Percentiles rank a stretch among this genome's conserved stretches.
Evolutionary conservation across 2,797 vertebrate genomes (phyloP).

Genomic region (Sebastes hubbsi): DNA sequence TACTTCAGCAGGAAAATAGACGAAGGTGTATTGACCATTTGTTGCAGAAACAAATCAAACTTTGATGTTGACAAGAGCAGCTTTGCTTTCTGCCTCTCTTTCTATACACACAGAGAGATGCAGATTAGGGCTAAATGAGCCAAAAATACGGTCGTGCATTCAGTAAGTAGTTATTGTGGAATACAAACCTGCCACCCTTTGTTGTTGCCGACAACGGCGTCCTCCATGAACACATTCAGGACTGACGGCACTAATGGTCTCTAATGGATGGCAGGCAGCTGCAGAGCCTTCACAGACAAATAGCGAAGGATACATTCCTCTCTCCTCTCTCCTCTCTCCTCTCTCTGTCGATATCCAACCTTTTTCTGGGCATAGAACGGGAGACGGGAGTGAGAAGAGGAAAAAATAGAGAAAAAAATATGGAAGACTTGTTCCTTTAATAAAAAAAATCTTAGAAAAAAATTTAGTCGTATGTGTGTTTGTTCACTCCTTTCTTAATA

Average conservation of each 20-base stretch:
- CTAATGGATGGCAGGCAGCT: constrained; percentile 58
- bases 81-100: constrained; percentile 11
- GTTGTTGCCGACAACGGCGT: constrained; percentile 36
- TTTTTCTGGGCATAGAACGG: constrained; percentile 18
- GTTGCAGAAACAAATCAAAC: constrained; percentile 18
- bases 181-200: constrained; percentile 45
- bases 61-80: constrained; percentile 26
- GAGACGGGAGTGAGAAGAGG: background rate
- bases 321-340: background rate
- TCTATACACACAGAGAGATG: background rate
- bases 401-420: background rate
- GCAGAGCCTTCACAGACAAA: constrained; percentile 35
- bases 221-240: constrained; percentile 28
- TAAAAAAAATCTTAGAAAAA: background rate
- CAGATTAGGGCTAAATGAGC: constrained; percentile 26
- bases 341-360: constrained; percentile 24
- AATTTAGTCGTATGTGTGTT: background rate
- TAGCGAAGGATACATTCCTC: constrained; percentile 31
- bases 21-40: constrained; percentile 21
- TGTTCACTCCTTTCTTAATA: background rate
- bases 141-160: constrained; percentile 12
- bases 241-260: constrained; percentile 52
- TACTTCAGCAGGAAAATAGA: constrained; percentile 4
- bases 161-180: constrained; percentile 31
- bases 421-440: background rate